Evolutionary conservation across 2,888 invertebrate species (phyloP).

Genomic region (Anoplius nigerrimus): DNA sequence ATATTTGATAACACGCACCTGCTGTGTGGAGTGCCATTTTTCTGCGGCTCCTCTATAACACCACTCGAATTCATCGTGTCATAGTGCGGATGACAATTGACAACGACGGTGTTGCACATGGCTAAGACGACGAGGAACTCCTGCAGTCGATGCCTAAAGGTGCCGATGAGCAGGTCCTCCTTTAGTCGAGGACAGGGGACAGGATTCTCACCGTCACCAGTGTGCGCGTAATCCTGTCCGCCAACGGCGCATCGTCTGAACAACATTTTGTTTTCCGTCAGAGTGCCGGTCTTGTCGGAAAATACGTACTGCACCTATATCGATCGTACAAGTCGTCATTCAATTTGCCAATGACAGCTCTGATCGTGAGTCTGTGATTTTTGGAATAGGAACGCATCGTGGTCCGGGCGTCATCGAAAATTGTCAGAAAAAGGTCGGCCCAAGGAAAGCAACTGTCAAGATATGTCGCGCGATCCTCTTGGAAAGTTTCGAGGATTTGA

Average conservation of each 20-base stretch:
- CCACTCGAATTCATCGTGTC: slow-evolving; percentile 85
- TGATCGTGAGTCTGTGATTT: no score
- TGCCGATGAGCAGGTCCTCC: slow-evolving; percentile 79
- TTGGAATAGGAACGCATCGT: no score
- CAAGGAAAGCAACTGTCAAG: no score
- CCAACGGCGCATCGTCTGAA: slow-evolving; percentile 93
- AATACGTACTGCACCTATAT: slow-evolving; percentile 89
- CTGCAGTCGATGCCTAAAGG: slow-evolving; percentile 81
- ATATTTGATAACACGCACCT: slow-evolving; percentile 75
- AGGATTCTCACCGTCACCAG: slow-evolving; percentile 81
- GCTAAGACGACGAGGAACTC: slow-evolving; percentile 94
- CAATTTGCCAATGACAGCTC: no score
- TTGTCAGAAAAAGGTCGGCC: no score
- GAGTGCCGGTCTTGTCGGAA: slow-evolving; percentile 97
- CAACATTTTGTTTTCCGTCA: slow-evolving; percentile 98
- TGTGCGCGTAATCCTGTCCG: slow-evolving; percentile 93
- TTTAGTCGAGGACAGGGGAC: slow-evolving; percentile 75
- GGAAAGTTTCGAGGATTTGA: no score
- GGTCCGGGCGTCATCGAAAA: no score
- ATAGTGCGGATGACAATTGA: slow-evolving; percentile 88
- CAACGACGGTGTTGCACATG: slow-evolving; percentile 97
- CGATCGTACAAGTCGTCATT: no score
- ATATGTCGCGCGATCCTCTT: no score
- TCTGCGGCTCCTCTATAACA: slow-evolving; percentile 77
- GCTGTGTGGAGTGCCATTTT: slow-evolving; percentile 59